These are phyloP conservation scores for Nannobrachium achirus DNA, from an alignment of 2,113 vertebrate species.

Conservation along the genomic window DNA sequence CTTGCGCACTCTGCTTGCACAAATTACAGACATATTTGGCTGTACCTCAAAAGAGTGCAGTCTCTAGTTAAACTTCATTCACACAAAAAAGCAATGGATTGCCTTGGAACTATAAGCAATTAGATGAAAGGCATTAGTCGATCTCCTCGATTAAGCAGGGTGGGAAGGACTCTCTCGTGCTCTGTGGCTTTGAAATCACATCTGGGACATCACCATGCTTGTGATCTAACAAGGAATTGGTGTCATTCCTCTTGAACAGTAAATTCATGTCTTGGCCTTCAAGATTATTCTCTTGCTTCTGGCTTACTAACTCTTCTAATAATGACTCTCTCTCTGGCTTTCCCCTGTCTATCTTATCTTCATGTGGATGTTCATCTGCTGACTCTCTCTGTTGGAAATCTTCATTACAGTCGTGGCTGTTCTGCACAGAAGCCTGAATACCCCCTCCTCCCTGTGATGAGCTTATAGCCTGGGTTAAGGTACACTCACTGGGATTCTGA, in stretches of 20 bases:
- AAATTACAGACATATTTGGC: too few species aligned
- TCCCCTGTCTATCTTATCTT: conserved; percentile 39
- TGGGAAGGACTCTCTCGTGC: not conserved
- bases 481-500: conserved; percentile 13
- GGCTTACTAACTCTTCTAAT: too few species aligned
- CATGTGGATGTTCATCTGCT: not conserved
- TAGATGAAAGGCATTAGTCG: conserved; percentile 45
- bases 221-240: conserved; percentile 5
- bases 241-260: conserved; percentile 24
- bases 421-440: conserved; percentile 69
- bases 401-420: conserved; percentile 66
- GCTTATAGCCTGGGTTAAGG: not conserved
- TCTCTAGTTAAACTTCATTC: too few species aligned
- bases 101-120: too few species aligned
- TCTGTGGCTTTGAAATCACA: not conserved
- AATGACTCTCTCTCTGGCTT: not conserved
- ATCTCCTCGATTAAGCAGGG: conserved; percentile 71
- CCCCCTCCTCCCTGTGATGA: conserved; percentile 46
- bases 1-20: too few species aligned
- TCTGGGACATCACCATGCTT: conserved; percentile 1
- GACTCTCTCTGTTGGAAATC: conserved; percentile 41
- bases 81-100: too few species aligned
- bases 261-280: conserved; percentile 12
- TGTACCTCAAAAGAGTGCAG: too few species aligned
- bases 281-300: conserved; percentile 1